phyloP scores from a whole-genome alignment of 2,113 vertebrate genomes.

The Oenanthe melanoleuca region DNA sequence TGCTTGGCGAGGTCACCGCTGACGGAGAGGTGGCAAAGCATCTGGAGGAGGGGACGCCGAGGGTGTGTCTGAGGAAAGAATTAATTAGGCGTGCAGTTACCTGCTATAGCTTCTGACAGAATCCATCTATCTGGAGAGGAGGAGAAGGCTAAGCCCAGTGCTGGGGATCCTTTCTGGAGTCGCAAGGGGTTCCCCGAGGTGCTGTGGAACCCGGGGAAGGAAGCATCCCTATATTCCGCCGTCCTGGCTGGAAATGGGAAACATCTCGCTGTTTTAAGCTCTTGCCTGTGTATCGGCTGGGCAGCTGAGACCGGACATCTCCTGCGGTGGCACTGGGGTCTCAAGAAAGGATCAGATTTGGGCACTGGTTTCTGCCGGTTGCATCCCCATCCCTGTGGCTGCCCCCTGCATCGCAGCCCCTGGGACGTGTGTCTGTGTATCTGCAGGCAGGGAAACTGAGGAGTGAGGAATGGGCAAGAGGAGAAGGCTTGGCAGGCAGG shows the following conservation, averaged over 20 bases:
- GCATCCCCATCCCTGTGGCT: not conserved
- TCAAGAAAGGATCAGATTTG: not conserved
- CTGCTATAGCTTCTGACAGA: not conserved
- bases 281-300: not conserved
- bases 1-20: not conserved
- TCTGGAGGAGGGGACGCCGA: not conserved
- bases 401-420: rapidly evolving
- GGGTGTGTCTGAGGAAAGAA: not conserved
- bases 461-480: rapidly evolving
- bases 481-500: not conserved
- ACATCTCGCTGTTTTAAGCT: rapidly evolving
- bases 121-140: not conserved
- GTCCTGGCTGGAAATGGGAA: not conserved
- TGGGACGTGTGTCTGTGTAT: not conserved
- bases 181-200: not conserved
- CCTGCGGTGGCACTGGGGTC: rapidly evolving
- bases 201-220: not conserved
- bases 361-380: not conserved
- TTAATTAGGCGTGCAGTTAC: not conserved
- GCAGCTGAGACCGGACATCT: not conserved
- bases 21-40: not conserved
- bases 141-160: not conserved
- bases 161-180: not conserved
- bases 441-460: not conserved
- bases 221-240: not conserved